Evolutionary conservation across 2,888 invertebrate genomes (phyloP), one percentile per base, ranked within the genome.

Genomic region (Drosophila helvetica): DNA sequence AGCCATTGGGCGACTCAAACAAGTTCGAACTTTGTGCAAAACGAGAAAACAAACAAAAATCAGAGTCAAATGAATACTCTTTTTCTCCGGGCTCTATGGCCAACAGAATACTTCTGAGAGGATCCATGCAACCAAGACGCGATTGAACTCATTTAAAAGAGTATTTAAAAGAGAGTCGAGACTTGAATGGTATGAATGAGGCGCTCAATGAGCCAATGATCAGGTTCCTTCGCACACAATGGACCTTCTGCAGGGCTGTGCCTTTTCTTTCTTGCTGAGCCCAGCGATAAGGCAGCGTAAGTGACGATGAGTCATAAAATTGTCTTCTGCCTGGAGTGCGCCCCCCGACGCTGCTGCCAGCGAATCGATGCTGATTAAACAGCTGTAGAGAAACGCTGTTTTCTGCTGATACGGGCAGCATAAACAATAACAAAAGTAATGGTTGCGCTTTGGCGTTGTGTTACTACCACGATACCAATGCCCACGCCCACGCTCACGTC

Each of bases 291-390:
- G 43, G 33, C 68, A 55, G 15, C 43, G 43, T 48, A 50, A 48
- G 48, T 33, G 15, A 10, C 43, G 67, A 19, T 66, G 66, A 66
- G 63, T 55, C 57, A 50, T 53, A 54, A n/a, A 50, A 55, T 48
- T 48, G 48, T 18, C 43, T 62, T 52, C 48, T 30, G 43, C 30
- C 53, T 46, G 38, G 22, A 17, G 12, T 12, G 54, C 48, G 61
- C 18, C 47, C 38, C 12, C 63, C 38, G 38, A 38, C 6, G 15
- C 6, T 15, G 15, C 15, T 15, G 19, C 48, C 63, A 7, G 10
- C 43, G 55, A 63, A 50, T 53, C 25, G 58, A 56, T 48, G 62
- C 55, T 84, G 87, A 85, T 87, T 80, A 84, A 82, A 85, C 82
- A 84, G 74, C 76, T 75, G 78, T 66, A 65, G 45, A 50, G 52